These are phyloP conservation scores for Prionace glauca DNA, from an alignment of 2,797 vertebrate genomes.

Conservation along the genomic window DNA sequence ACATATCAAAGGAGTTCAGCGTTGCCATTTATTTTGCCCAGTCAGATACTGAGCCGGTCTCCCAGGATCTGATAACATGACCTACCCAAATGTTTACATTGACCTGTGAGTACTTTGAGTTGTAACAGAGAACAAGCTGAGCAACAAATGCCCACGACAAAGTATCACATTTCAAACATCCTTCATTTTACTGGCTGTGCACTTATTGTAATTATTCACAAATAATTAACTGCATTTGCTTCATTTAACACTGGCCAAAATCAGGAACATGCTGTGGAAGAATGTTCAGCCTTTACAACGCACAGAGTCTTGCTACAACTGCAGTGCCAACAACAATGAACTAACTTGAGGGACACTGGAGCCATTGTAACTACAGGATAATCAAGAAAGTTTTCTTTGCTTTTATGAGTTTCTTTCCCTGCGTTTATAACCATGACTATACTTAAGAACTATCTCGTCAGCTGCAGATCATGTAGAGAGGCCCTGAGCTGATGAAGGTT, in stretches of 20 bases:
- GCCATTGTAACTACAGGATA: background rate
- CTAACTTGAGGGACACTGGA: background rate
- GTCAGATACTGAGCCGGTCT: background rate
- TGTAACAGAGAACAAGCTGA: background rate
- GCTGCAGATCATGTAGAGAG: background rate
- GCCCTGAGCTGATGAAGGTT: background rate
- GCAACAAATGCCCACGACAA: background rate
- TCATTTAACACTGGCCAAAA: background rate
- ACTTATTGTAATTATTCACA: background rate
- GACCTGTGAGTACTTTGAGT: conserved; percentile 23
- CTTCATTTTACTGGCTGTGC: background rate
- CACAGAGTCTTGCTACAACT: background rate
- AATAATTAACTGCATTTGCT: conserved; percentile 23
- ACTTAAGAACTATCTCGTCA: background rate
- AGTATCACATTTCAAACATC: background rate
- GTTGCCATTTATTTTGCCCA: conserved; percentile 34
- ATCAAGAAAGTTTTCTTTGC: background rate
- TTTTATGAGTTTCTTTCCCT: background rate
- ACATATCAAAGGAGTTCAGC: conserved; percentile 33
- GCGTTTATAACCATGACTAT: background rate
- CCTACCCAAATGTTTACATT: conserved; percentile 36
- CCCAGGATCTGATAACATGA: conserved; percentile 31
- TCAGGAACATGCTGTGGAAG: background rate
- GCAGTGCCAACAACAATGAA: background rate
- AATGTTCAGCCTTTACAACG: background rate